Percentiles rank a stretch among this genome's conserved stretches.
phyloP scores from a whole-genome alignment of 2,113 vertebrate species.

The Microcebus tavaratra region DNA sequence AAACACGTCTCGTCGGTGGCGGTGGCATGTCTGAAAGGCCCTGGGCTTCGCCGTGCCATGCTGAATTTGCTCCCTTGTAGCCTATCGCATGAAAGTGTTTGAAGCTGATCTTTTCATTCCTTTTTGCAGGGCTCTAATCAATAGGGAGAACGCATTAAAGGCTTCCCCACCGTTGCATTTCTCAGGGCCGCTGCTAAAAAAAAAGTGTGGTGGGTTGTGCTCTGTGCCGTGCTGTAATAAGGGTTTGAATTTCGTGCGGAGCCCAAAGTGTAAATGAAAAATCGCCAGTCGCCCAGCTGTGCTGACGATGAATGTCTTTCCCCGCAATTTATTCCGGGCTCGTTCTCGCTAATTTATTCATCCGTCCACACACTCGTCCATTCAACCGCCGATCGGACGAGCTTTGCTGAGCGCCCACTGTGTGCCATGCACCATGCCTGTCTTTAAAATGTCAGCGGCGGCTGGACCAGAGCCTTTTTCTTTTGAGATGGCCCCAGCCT shows the following conservation, averaged over 20 bases:
- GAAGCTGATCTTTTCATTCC: slow-evolving; percentile 54
- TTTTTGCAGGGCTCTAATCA: background rate
- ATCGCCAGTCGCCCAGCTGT: background rate
- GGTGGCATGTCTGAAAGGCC: slow-evolving; percentile 41
- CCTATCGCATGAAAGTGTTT: slow-evolving; percentile 17
- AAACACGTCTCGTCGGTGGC: background rate
- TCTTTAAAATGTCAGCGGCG: background rate
- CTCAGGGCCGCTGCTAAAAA: background rate
- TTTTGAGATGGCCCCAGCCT: background rate
- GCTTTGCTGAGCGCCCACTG: accelerated
- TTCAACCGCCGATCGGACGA: accelerated
- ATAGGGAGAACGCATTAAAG: background rate
- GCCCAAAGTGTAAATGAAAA: background rate
- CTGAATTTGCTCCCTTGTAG: slow-evolving; percentile 51
- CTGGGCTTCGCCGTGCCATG: background rate
- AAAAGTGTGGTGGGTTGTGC: background rate
- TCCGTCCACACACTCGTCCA: background rate
- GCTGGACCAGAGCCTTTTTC: background rate
- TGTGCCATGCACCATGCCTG: background rate
- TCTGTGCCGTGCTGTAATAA: background rate
- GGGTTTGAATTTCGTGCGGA: background rate
- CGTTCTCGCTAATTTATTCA: background rate
- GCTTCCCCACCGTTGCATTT: background rate
- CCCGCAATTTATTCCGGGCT: background rate
- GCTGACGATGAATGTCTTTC: background rate